Evolutionary conservation across 2,888 invertebrate genomes (phyloP), one percentile per base, ranked within the genome.

Genomic region (Drosophila mimica): DNA sequence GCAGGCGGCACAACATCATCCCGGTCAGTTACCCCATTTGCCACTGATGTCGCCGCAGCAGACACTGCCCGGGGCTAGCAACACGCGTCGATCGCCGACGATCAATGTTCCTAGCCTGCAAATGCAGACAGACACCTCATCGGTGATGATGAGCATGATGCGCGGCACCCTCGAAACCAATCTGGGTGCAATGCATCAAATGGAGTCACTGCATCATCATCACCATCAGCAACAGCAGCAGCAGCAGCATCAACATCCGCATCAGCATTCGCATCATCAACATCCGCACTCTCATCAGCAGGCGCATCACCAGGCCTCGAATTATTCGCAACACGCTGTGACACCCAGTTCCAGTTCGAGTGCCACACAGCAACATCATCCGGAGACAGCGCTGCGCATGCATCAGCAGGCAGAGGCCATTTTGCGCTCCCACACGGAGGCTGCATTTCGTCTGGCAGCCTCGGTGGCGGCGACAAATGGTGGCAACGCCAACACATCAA

Each of bases 351-450:
- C 17, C 17, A 56, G 28, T 13, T 36, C 36, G 4, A 56, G 20
- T 40, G 17, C 40, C 53, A 34, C n/a, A 11, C 56, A 28, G 17
- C 56, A 25, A 13, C 53, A 54, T 6, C 81, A 94, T 91, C 73
- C 81, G 2, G 78, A 79, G 7, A 38, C 91, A 94, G 52, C 87
- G 77, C 34, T 96, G 49, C 94, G 96, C 76, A 95, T 96, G 94
- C 97, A 97, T 88, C 97, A 97, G 90, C 68, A 68, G 11, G 94
- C 95, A 1, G 68, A 68, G 30, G 90, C 96, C 0, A 94, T 97
- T 60, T 94, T 98, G 30, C 94, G 97, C 90, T 96, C 97, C 82
- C 97, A 98, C 91, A 97, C 97, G 0, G 97, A 97, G 92, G 97
- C 97, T 0, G 96, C 96, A 8, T 94, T 98, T 43, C 94, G 97